phyloP scores from a whole-genome alignment of 2,113 vertebrate species.

The Mustelus asterias region DNA sequence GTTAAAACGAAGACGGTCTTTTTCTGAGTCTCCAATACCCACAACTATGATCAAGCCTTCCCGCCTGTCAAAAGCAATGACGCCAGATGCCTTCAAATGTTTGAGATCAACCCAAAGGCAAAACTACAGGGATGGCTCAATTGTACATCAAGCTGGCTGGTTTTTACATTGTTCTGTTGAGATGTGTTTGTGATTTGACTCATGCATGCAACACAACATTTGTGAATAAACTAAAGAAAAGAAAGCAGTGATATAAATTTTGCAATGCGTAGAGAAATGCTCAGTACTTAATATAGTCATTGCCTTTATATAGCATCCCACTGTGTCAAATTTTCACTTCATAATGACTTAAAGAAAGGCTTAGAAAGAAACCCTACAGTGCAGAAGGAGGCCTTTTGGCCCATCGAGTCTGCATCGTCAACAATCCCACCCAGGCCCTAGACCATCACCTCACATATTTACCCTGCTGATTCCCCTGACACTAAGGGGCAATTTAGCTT shows the following conservation, averaged over 20 bases:
- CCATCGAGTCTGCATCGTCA: too few relatives aligned
- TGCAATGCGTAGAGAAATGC: neutral
- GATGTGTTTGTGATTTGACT: neutral
- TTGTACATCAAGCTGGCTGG: conserved; percentile 40
- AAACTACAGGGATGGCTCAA: conserved; percentile 10
- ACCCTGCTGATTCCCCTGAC: too few relatives aligned
- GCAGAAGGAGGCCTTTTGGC: too few relatives aligned
- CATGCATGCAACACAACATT: neutral
- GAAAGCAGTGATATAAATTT: neutral
- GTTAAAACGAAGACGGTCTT: neutral
- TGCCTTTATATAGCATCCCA: neutral
- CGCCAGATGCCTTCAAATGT: conserved; percentile 40
- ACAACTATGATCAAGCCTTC: conserved; percentile 43
- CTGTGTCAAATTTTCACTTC: neutral
- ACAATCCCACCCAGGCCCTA: too few relatives aligned
- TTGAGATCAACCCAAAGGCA: conserved; percentile 37
- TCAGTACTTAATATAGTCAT: neutral
- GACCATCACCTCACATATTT: too few relatives aligned
- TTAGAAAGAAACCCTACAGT: too few relatives aligned
- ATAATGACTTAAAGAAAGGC: neutral
- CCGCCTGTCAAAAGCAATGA: conserved; percentile 51
- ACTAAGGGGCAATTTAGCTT: too few relatives aligned
- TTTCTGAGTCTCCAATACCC: conserved; percentile 20
- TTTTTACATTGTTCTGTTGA: neutral
- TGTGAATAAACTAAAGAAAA: too few relatives aligned